Evolutionary conservation across 2,113 vertebrate genomes (phyloP), one percentile per base, ranked within the genome.

Genomic region (Sinocyclocheilus anshuiensis): DNA sequence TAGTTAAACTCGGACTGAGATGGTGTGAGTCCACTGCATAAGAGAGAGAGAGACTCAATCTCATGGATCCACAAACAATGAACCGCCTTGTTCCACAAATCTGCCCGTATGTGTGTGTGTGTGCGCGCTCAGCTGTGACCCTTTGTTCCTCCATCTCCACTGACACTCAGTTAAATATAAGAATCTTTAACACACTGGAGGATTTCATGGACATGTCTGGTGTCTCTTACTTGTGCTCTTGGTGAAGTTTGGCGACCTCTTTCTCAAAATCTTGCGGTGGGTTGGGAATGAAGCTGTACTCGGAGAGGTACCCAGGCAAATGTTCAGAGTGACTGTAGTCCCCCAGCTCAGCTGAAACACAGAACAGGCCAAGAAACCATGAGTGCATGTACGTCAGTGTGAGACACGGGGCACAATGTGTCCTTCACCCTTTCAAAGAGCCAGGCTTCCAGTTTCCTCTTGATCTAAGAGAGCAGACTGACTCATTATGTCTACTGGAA

Each of bases 1-100:
- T 99, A 99, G 95, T 94, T 97, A 94, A 99, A 98, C 94, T 99
- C 98, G 72, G 97, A 96, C 94, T 99, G 96, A 92, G 98, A 97
- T 92, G 98, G 97, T 94, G 96, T 96, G 91, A 99, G 93, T 89
- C 97, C 97, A 90, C 98, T 99, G 91, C 77, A 16, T n/a, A 91
- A 91, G 88, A 93, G 85, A 24, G 72, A 72, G 87, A 83, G 71
- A 87, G 88, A 89, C 88, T 86, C 59, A 74, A 82, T 87, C 65
- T 77, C 77, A 74, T 18, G 33, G 39, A 87, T 12, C 33, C 65
- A 55, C 29, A 57, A 85, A 89, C 88, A 89, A 89, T 83, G 78
- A 85, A 67, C 61, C 16, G 33, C 86, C 86, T 87, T 89, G 88
- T 87, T 89, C 63, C 61, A 39, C 39, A 55, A 81, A 45, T 33